Conservation (phyloP, 92 coral and sea anemone genomes). For the Umimayanthus kanabou region DNA sequence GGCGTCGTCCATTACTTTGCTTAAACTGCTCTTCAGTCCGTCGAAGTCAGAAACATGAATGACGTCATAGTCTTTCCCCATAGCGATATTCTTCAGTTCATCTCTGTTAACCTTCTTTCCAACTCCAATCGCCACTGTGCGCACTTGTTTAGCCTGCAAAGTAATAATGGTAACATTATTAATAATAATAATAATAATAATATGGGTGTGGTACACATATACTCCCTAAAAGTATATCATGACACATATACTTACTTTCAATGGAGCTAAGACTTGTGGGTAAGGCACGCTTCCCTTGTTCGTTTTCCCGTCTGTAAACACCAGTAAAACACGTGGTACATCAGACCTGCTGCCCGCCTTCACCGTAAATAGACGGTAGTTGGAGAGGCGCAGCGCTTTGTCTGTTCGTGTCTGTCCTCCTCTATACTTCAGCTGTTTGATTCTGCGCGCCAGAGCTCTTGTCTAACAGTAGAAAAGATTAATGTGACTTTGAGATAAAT, state of each 20-base stretch:
- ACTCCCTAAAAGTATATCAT: too few species aligned
- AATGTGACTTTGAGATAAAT: background rate
- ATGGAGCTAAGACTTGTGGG: slow-evolving; percentile 17
- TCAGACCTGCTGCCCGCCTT: background rate
- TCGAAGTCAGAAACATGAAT: slow-evolving; percentile 11
- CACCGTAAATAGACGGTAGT: background rate
- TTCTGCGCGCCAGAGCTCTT: background rate
- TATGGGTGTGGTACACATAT: too few species aligned
- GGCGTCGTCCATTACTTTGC: slow-evolving; percentile 18
- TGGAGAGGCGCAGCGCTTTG: slow-evolving; percentile 9
- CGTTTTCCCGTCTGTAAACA: slow-evolving; percentile 13
- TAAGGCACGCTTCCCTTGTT: slow-evolving; percentile 10
- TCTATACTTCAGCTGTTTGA: background rate
- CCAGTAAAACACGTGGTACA: slow-evolving; percentile 8
- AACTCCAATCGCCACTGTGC: slow-evolving; percentile 11
- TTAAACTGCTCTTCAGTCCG: background rate
- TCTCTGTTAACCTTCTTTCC: slow-evolving; percentile 4
- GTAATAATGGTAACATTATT: too few species aligned
- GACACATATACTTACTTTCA: too few species aligned
- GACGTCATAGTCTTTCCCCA: slow-evolving; percentile 28
- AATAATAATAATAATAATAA: too few species aligned
- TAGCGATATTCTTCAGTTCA: slow-evolving; percentile 25
- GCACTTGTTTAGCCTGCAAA: slow-evolving; percentile 6
- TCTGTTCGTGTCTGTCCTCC: slow-evolving; percentile 17
- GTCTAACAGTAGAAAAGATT: background rate